Conservation (phyloP, 2,113 vertebrate species). For the Lontra canadensis region DNA sequence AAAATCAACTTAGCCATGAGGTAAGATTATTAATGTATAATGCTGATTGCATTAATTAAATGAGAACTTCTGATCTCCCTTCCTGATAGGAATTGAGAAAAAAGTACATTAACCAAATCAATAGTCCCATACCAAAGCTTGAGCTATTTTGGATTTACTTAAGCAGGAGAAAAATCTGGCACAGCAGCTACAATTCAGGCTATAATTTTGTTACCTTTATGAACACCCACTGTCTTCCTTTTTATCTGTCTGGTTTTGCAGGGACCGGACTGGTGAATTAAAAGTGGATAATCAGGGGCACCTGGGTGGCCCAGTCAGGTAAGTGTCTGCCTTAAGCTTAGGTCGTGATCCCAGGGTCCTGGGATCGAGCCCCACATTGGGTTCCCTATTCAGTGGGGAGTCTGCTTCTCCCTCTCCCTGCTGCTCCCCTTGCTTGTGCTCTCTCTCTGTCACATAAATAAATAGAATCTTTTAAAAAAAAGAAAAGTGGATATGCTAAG, state of each 20-base stretch:
- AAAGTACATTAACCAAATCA: background rate
- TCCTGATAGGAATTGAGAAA: background rate
- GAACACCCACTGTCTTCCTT: background rate
- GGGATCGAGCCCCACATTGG: too few relatives aligned
- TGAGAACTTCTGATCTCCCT: background rate
- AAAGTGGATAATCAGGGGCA: background rate
- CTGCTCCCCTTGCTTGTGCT: too few relatives aligned
- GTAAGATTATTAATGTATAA: conserved; percentile 4
- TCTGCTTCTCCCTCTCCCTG: too few relatives aligned
- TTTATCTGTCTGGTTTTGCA: background rate
- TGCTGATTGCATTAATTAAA: background rate
- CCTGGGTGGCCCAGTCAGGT: too few relatives aligned
- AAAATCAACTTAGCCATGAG: background rate
- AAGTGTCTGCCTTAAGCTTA: too few relatives aligned
- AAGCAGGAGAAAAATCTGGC: background rate
- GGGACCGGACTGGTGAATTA: background rate
- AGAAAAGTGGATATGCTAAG: background rate
- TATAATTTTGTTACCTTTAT: background rate
- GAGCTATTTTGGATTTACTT: background rate
- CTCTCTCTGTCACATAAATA: too few relatives aligned
- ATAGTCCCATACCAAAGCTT: background rate
- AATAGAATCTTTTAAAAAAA: too few relatives aligned
- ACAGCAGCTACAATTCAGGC: background rate
- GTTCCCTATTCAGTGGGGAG: too few relatives aligned
- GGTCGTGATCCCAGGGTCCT: too few relatives aligned